phyloP scores from a whole-genome alignment of 2,113 vertebrate species.

The Ophiodon elongatus region DNA sequence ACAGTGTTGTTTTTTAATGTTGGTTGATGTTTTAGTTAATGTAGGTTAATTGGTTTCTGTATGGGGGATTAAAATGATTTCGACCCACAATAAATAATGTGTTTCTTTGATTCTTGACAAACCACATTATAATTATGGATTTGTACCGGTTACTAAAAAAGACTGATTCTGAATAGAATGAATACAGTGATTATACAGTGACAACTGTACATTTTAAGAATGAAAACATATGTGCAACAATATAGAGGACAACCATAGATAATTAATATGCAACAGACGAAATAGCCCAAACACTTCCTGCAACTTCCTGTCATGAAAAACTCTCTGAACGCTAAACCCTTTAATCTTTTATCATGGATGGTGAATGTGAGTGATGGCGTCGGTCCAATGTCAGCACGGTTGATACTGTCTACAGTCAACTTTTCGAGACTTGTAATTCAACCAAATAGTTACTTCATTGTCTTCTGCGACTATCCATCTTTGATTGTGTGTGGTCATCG shows the following conservation, averaged over 20 bases:
- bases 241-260: neutral
- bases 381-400: conserved; percentile 31
- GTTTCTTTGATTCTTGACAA: conserved; percentile 2
- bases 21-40: neutral
- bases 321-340: conserved; percentile 3
- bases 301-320: conserved; percentile 20
- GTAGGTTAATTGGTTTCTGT: neutral
- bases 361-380: conserved; percentile 28
- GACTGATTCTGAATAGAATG: neutral
- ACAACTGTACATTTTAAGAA: neutral
- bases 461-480: conserved; percentile 24
- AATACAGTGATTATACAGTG: neutral
- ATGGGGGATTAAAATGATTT: neutral
- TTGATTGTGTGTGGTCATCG: conserved; percentile 28
- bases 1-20: conserved; percentile 18
- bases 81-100: neutral
- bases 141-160: neutral
- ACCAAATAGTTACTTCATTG: conserved; percentile 15
- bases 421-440: conserved; percentile 37
- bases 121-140: conserved; percentile 1
- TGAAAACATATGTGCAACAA: neutral
- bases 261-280: conserved; percentile 7
- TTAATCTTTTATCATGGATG: conserved; percentile 23
- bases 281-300: conserved; percentile 23
- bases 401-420: conserved; percentile 17